Conservation (phyloP, 1,140 invertebrate genomes). For the Polyergus mexicanus region DNA sequence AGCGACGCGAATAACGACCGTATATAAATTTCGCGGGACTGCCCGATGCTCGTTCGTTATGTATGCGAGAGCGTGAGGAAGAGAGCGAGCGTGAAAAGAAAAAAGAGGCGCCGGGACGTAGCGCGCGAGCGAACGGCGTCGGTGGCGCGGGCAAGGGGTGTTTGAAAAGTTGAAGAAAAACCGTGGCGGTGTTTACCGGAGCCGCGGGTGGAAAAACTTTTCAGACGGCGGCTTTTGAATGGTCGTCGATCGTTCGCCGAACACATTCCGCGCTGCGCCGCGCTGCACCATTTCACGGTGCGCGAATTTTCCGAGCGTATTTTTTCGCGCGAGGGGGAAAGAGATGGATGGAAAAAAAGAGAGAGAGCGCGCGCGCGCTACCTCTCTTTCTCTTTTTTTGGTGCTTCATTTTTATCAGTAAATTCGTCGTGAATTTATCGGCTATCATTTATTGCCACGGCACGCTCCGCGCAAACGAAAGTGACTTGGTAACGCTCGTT, state of each 20-base stretch:
- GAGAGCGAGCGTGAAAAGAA: constrained; percentile 51
- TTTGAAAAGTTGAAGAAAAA: constrained; percentile 76
- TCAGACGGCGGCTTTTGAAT: constrained; percentile 77
- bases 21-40: constrained; percentile 75
- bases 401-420: constrained; percentile 71
- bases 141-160: neutral
- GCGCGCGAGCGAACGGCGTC: neutral
- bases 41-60: constrained; percentile 72
- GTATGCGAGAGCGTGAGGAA: constrained; percentile 66
- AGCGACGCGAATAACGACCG: constrained; percentile 71
- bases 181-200: constrained; percentile 73
- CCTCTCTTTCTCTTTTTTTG: constrained; percentile 15
- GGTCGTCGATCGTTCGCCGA: constrained; percentile 76
- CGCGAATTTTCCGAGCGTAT: constrained; percentile 72
- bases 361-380: neutral
- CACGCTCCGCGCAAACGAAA: constrained; percentile 68
- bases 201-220: constrained; percentile 74
- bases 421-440: constrained; percentile 77
- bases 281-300: constrained; percentile 69
- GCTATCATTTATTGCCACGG: constrained; percentile 66
- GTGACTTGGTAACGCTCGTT: constrained; percentile 66
- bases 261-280: constrained; percentile 66
- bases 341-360: neutral
- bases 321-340: constrained; percentile 34
- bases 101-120: constrained; percentile 33